Conservation (phyloP, 2,113 vertebrate species). For the Lanius collurio region DNA sequence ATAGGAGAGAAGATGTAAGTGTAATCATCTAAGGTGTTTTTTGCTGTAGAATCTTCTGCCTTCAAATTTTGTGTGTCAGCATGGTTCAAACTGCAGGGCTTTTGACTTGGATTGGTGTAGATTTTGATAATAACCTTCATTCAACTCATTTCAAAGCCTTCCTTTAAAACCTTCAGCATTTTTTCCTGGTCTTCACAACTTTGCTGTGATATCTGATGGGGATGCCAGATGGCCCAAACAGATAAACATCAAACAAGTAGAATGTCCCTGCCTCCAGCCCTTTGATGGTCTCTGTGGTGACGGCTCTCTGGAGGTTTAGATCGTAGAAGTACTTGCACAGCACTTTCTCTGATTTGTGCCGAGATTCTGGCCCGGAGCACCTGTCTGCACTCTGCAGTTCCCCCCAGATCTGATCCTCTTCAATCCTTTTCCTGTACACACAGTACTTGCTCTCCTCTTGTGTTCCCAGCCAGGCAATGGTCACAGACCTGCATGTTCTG, state of each 20-base stretch:
- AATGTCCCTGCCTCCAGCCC: conserved; percentile 78
- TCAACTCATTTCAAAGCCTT: background rate
- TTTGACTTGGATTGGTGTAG: background rate
- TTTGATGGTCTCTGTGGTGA: conserved; percentile 84
- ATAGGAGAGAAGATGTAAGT: background rate
- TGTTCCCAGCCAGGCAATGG: conserved; percentile 90
- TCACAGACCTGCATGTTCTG: conserved; percentile 85
- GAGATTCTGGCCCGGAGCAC: conserved; percentile 84
- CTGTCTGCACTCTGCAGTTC: conserved; percentile 55
- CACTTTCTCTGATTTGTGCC: conserved; percentile 82
- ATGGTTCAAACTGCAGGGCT: background rate
- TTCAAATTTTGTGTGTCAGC: background rate
- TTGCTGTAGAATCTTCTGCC: background rate
- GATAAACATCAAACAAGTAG: conserved; percentile 89
- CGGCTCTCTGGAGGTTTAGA: conserved; percentile 81
- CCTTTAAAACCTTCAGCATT: conserved; percentile 74
- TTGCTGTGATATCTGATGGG: conserved; percentile 87
- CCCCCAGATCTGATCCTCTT: conserved; percentile 52
- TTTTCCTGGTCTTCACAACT: conserved; percentile 85
- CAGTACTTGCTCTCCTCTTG: conserved; percentile 88
- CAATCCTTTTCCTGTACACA: conserved; percentile 77
- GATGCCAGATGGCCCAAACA: conserved; percentile 87
- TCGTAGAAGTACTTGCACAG: conserved; percentile 90
- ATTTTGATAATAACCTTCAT: background rate
- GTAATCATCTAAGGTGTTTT: background rate